Percentiles rank a stretch among this genome's conserved stretches.
Evolutionary conservation across 2,797 vertebrate species (phyloP).

Genomic region (Toxotes lorentzi): DNA sequence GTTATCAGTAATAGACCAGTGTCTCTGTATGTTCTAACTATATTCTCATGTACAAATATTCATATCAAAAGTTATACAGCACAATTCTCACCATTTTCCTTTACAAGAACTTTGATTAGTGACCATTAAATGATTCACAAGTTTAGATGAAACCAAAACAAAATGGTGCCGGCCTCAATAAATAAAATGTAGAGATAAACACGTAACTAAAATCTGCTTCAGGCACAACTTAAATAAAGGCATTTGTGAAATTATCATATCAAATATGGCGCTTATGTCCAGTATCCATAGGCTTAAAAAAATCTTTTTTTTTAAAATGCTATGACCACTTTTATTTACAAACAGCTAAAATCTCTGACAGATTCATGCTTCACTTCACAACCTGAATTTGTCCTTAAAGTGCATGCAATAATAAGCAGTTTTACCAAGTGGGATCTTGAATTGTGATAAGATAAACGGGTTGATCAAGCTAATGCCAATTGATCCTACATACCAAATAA

Average conservation of each 20-base stretch:
- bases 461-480: conserved; percentile 90
- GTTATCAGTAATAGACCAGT: conserved; percentile 81
- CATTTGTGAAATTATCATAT: conserved; percentile 87
- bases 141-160: conserved; percentile 78
- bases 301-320: too few species aligned
- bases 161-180: conserved; percentile 79
- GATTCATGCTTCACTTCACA: conserved; percentile 96
- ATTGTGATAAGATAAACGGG: conserved; percentile 95
- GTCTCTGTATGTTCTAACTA: conserved; percentile 85
- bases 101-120: conserved; percentile 87
- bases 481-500: conserved; percentile 81
- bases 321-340: conserved; percentile 99
- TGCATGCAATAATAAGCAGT: conserved; percentile 99
- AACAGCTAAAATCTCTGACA: conserved; percentile 99
- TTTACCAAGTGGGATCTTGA: conserved; percentile 90
- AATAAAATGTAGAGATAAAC: conserved; percentile 76
- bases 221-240: conserved; percentile 89
- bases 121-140: conserved; percentile 87
- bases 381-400: conserved; percentile 99
- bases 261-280: conserved; percentile 81
- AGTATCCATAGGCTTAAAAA: conserved; percentile 81
- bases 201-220: conserved; percentile 82
- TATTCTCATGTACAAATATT: conserved; percentile 90
- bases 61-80: conserved; percentile 90
- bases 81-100: conserved; percentile 89